Base-by-base conservation (phyloP, 2,797 vertebrate genomes). In the Astyanax mexicanus region DNA sequence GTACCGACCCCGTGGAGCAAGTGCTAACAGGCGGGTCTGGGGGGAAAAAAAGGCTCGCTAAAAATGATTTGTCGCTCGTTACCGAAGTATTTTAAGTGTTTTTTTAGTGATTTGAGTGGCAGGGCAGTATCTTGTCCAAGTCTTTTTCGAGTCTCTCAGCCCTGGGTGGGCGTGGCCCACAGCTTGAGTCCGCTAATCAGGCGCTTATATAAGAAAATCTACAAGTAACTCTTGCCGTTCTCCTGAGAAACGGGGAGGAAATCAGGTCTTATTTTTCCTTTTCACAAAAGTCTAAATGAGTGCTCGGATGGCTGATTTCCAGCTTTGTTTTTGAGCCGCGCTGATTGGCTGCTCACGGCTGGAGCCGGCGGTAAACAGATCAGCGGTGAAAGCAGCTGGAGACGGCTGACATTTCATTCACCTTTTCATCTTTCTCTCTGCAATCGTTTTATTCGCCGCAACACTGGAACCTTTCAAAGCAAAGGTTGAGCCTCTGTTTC, bases 381-480 rank as follows among this genome's bases (percentile, higher is more conserved):
- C 76, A 86, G 64, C 77, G 66, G 44, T 70, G 49, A 69, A 88
- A 80, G 29, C 87, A 89, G 85, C 78, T 66, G 40, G 88, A 73
- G 81, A 70, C 75, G 64, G 27, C 5, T 90, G 90, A 87, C 91
- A 90, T 90, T 90, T 72, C 73, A 80, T 79, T 83, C 82, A 82
- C 83, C 84, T 89, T 90, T 90, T 77, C 54, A 88, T 87, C 81
- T 81, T 69, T 77, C 75, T 84, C 65, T 84, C 68, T 81, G 81
- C 79, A 55, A 44, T 85, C 60, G 19, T 79, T 80, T 77, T 73
- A 84, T 81, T 84, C 65, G 66, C 72, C 80, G 78, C 78, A 83
- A 78, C 83, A 84, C 79, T 74, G n/a, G 67, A 23, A 57, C 21
- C 55, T 77, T 89, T 91, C 86, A 91, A 88, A 90, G 88, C 42